A percentile compares a stretch with the other conserved stretches of the same genome.
Conservation (phyloP, 2,888 invertebrate species). For the Agrochola macilenta region DNA sequence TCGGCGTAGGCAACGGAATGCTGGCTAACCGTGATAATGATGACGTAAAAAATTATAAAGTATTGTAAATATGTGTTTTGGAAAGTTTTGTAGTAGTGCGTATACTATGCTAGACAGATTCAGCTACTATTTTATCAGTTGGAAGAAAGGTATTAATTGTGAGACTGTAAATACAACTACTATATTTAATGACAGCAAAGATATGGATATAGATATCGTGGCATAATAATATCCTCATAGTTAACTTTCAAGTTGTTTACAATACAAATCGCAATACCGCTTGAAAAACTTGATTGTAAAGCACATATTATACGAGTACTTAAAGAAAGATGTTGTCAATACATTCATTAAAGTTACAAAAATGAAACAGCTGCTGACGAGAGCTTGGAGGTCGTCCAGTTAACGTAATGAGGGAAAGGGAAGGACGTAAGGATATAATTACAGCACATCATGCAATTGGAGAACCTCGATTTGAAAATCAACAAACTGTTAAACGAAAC, state of each 20-base stretch:
- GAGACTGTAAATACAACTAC: background rate
- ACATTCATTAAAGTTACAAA: conserved; percentile 43
- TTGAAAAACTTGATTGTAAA: conserved; percentile 37
- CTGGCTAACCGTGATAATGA: conserved; percentile 80
- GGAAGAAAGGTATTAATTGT: background rate
- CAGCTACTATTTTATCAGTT: background rate
- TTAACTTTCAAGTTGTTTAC: conserved; percentile 29
- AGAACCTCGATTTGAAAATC: conserved; percentile 64
- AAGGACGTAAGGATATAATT: conserved; percentile 73
- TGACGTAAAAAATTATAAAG: conserved; percentile 68
- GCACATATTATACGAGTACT: conserved; percentile 28
- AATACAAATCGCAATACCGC: background rate
- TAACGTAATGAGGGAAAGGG: conserved; percentile 72
- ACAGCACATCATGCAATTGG: conserved; percentile 65
- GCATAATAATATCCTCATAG: conserved; percentile 7
- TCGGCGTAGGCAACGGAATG: conserved; percentile 77
- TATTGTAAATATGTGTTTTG: conserved; percentile 61
- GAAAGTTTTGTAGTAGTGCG: conserved; percentile 59
- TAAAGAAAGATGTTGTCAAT: conserved; percentile 46
- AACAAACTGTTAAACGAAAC: conserved; percentile 49
- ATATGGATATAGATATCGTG: background rate
- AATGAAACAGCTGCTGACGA: conserved; percentile 65
- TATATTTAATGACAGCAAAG: background rate
- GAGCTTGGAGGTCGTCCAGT: conserved; percentile 75
- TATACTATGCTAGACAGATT: background rate